phyloP scores from a whole-genome alignment of 1,140 invertebrate species.

The Pseudachorutes palmiensis region DNA sequence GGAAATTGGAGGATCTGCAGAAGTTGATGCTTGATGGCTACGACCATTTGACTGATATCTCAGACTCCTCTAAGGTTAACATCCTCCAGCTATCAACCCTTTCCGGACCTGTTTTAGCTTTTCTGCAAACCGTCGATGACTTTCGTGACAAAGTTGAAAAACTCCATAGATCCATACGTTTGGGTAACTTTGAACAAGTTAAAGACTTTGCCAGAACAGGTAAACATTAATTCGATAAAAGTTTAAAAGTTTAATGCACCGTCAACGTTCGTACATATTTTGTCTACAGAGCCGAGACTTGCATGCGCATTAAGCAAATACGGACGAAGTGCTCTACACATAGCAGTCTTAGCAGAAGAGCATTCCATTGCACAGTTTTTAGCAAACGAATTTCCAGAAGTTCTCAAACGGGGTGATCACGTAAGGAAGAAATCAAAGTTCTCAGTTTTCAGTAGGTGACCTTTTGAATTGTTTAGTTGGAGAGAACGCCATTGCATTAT shows the following conservation, averaged over 20 bases:
- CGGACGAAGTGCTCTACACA: conserved; percentile 62
- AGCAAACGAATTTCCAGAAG: conserved; percentile 60
- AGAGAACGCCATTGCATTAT: conserved; percentile 76
- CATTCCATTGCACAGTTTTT: conserved; percentile 66
- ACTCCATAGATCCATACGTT: conserved; percentile 63
- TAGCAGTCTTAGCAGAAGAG: conserved; percentile 70
- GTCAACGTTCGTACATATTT: neutral
- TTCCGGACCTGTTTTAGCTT: conserved; percentile 50
- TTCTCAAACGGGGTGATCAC: conserved; percentile 70
- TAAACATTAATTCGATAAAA: neutral
- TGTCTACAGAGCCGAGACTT: conserved; percentile 45
- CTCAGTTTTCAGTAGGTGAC: neutral
- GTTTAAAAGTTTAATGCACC: neutral
- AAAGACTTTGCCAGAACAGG: conserved; percentile 48
- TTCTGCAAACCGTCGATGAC: conserved; percentile 58
- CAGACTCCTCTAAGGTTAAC: conserved; percentile 55
- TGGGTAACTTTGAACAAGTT: conserved; percentile 54
- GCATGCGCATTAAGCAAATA: conserved; percentile 62
- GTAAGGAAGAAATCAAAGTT: conserved; percentile 48
- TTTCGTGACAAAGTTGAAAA: conserved; percentile 59
- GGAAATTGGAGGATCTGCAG: conserved; percentile 64
- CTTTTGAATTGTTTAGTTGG: conserved; percentile 53
- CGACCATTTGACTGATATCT: conserved; percentile 71
- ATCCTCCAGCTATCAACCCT: conserved; percentile 57
- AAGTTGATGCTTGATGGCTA: conserved; percentile 74